Conservation (phyloP, 2,797 vertebrate species). For the Scleropages formosus region DNA sequence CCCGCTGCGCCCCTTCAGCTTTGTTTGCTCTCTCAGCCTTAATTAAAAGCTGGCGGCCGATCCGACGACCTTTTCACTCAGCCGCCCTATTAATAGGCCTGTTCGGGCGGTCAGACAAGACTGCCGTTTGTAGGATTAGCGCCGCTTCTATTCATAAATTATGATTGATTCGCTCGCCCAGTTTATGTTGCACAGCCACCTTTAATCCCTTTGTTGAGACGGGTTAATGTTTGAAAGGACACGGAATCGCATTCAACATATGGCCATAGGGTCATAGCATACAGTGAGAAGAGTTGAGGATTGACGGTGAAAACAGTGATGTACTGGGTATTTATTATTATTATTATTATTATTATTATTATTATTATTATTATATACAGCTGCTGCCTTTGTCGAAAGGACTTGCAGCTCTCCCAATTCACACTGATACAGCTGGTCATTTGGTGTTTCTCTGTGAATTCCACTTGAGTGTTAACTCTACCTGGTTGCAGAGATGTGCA, state of each 20-base stretch:
- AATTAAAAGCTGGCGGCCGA: no score
- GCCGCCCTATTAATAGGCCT: no score
- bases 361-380: no score
- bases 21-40: not conserved
- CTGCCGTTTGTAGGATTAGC: not conserved
- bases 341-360: no score
- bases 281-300: not conserved
- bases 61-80: no score
- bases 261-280: not conserved
- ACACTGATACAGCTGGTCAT: no score
- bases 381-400: no score
- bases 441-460: no score
- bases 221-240: conserved; percentile 15
- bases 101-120: no score
- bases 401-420: no score
- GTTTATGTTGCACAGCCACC: not conserved
- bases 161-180: not conserved
- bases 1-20: not conserved
- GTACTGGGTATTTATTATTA: not conserved
- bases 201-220: not conserved
- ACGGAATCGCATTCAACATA: conserved; percentile 7
- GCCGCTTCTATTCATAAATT: not conserved
- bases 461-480: no score
- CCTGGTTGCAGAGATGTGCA: no score
- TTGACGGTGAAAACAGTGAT: not conserved